phyloP scores from a whole-genome alignment of 1,140 invertebrate species.

The Manduca sexta region DNA sequence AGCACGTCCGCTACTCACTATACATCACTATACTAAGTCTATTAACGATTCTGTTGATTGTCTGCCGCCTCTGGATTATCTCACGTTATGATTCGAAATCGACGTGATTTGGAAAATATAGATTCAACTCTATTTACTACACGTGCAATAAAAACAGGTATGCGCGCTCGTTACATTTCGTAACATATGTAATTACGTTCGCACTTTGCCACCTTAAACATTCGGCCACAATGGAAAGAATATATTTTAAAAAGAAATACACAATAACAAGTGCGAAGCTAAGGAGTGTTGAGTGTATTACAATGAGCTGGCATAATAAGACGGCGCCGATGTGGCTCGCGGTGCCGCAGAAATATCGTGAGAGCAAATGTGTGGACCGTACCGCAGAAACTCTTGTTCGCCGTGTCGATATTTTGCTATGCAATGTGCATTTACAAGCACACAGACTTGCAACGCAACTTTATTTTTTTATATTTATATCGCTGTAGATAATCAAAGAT shows the following conservation, averaged over 20 bases:
- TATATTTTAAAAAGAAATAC: conserved; percentile 11
- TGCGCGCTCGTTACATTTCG: too few relatives aligned
- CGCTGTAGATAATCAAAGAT: too few relatives aligned
- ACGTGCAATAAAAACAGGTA: too few relatives aligned
- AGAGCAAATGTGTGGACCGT: not conserved
- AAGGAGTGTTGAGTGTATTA: conserved; percentile 32
- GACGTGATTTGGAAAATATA: not conserved
- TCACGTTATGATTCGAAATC: conserved; percentile 2
- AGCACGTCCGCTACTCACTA: not conserved
- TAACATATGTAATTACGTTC: too few relatives aligned
- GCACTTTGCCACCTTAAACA: too few relatives aligned
- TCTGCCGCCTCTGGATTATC: not conserved
- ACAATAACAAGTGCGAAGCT: conserved; percentile 28
- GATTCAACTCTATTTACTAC: not conserved
- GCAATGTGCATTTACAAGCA: too few relatives aligned
- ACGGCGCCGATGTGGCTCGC: conserved; percentile 27
- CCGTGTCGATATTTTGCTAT: too few relatives aligned
- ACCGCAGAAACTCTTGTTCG: not conserved
- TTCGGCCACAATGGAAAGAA: too few relatives aligned
- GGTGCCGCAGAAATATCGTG: not conserved
- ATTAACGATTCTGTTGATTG: conserved; percentile 3
- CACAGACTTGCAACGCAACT: too few relatives aligned
- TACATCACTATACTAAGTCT: conserved; percentile 1
- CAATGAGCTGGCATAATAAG: conserved; percentile 49
- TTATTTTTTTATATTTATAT: too few relatives aligned